Conservation (phyloP, 1,140 invertebrate species). For the Brachystomella parvula region DNA sequence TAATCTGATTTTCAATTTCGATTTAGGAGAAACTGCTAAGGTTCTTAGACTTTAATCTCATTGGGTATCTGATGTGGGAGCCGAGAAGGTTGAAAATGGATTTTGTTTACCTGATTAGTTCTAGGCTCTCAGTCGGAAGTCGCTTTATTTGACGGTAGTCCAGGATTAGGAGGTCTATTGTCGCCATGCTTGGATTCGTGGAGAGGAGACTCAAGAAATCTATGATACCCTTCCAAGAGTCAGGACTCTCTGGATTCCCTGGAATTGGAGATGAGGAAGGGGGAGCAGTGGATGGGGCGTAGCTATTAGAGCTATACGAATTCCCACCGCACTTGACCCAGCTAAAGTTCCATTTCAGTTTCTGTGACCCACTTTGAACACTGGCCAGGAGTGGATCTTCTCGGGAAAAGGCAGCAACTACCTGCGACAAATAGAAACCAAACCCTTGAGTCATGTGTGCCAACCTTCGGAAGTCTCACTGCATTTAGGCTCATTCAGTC, state of each 20-base stretch:
- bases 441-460: neutral
- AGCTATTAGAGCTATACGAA: neutral
- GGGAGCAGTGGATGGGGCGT: neutral
- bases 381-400: slow-evolving; percentile 26
- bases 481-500: too few relatives aligned
- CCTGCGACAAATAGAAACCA: slow-evolving; percentile 16
- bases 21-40: too few relatives aligned
- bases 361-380: slow-evolving; percentile 21
- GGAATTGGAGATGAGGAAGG: neutral
- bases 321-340: slow-evolving; percentile 19
- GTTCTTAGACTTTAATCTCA: too few relatives aligned
- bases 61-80: too few relatives aligned
- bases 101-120: slow-evolving; percentile 30
- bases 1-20: too few relatives aligned
- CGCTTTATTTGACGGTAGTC: slow-evolving; percentile 35
- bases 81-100: too few relatives aligned
- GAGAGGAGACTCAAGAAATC: neutral
- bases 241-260: too few relatives aligned
- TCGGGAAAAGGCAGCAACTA: slow-evolving; percentile 27
- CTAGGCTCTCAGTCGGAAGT: slow-evolving; percentile 25
- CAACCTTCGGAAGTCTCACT: too few relatives aligned
- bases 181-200: neutral
- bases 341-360: slow-evolving; percentile 25
- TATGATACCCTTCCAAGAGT: neutral
- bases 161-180: slow-evolving; percentile 33